Base-by-base conservation (phyloP, 37 sponge, comb jelly and placozoan species). In the Chondrilla cf. caribensis region DNA sequence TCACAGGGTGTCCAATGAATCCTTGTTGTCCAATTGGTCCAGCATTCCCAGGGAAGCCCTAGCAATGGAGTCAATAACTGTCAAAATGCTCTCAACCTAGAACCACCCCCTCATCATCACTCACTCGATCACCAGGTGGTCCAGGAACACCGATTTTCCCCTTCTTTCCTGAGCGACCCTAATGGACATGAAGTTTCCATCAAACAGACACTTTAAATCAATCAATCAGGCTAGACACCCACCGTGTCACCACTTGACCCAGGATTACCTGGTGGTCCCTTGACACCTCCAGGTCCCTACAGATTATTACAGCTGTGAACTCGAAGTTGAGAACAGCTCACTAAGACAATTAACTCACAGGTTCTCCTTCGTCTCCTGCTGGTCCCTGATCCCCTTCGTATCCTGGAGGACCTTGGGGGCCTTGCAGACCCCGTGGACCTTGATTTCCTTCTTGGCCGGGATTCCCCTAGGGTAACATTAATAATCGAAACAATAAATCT, bases 141-240 rank as follows among this genome's bases (percentile, higher is more conserved):
- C 90, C 90, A 24, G 84, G 77, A 25, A 54, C 37, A n/a, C 90
- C 87, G 15, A 58, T 70, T 33, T 73, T 81, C 80, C 90, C 90
- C 19, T 66, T 64, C 11, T 18, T 38, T 35, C 90, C 90, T 31
- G 70, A 38, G 2, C 25, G 28, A 5, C 90, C 90, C 85, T 85
- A 62, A 15, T 29, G 25, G 25, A 62, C 6, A 15, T 15, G 57
- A 55, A 19, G 11, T 55, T n/a, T n/a, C n/a, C n/a, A n/a, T 55
- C 11, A 55, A 55, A 55, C 17, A 19, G 57, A 55, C 57, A 19
- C 17, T 55, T 55, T 19, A 19, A 55, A 11, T 55, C 17, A 19
- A 55, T 17, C 17, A 17, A 35, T 2, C 33, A 4, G 1, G 35
- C 35, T 17, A 37, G 7, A 33, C 19, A 73, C 76, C 22, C 24